A percentile compares a stretch with the other conserved stretches of the same genome.
phyloP scores from a whole-genome alignment of 2,113 vertebrate species.

The Raja brachyura region DNA sequence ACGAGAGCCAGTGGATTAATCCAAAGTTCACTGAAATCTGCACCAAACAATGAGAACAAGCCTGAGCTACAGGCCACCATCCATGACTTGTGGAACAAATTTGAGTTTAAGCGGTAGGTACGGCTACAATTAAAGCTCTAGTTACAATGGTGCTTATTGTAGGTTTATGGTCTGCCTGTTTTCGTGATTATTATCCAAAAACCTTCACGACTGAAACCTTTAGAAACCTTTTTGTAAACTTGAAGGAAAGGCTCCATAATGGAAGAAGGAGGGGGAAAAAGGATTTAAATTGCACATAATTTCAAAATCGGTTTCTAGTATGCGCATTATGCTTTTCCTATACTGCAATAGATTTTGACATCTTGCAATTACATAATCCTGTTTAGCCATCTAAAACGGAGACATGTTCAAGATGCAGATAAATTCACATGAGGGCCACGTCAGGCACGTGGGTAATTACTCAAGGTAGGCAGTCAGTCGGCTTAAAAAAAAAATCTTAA shows the following conservation, averaged over 20 bases:
- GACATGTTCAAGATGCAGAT: background rate
- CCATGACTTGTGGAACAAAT: slow-evolving; percentile 79
- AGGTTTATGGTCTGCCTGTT: background rate
- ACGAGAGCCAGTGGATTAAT: slow-evolving; percentile 81
- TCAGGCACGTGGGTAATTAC: no score
- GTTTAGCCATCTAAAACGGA: background rate
- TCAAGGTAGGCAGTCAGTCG: no score
- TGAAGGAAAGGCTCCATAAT: background rate
- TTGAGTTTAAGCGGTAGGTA: slow-evolving; percentile 77
- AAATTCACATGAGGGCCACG: background rate
- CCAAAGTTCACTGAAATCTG: slow-evolving; percentile 51
- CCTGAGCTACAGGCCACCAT: slow-evolving; percentile 71
- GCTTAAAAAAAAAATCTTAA: no score
- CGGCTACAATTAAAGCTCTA: background rate
- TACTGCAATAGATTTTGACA: background rate
- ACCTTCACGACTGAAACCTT: background rate
- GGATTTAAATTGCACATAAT: background rate
- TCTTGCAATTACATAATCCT: background rate
- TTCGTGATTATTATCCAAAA: background rate
- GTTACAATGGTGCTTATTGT: slow-evolving; percentile 2
- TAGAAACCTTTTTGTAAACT: background rate
- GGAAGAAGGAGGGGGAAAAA: background rate
- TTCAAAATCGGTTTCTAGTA: background rate
- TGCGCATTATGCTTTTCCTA: background rate
- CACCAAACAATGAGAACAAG: slow-evolving; percentile 69